phyloP scores from a whole-genome alignment of 2,797 vertebrate genomes.

The Rhadinocentrus ornatus region DNA sequence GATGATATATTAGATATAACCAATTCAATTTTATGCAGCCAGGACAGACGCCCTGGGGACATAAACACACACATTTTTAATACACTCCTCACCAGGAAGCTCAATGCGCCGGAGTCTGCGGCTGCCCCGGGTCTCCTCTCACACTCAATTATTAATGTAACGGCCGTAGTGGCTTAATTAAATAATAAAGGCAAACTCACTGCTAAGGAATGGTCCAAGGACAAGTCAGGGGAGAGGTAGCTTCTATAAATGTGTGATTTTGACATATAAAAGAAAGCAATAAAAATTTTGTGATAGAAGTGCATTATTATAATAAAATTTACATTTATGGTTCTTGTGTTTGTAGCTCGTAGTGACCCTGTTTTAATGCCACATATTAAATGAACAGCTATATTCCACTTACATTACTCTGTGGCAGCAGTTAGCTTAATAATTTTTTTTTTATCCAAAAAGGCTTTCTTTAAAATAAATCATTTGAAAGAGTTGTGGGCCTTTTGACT shows the following conservation, averaged over 20 bases:
- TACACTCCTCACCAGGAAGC: slow-evolving; percentile 86
- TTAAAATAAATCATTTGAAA: slow-evolving; percentile 60
- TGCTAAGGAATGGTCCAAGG: slow-evolving; percentile 84
- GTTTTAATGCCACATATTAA: neutral
- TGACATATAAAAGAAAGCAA: slow-evolving; percentile 51
- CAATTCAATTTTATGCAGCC: slow-evolving; percentile 88
- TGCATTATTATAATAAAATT: slow-evolving; percentile 30
- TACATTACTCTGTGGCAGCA: slow-evolving; percentile 21
- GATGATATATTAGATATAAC: slow-evolving; percentile 89
- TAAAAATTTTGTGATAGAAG: slow-evolving; percentile 43
- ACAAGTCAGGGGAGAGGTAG: slow-evolving; percentile 65
- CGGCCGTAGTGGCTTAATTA: slow-evolving; percentile 85
- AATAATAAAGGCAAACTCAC: slow-evolving; percentile 85
- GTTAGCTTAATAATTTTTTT: slow-evolving; percentile 8
- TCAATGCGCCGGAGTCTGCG: slow-evolving; percentile 77
- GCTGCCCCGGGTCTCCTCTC: slow-evolving; percentile 82
- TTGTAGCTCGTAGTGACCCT: neutral
- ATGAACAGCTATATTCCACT: neutral
- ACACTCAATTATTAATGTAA: slow-evolving; percentile 89
- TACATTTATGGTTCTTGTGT: slow-evolving; percentile 21
- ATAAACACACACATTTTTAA: slow-evolving; percentile 89
- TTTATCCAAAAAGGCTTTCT: slow-evolving; percentile 26
- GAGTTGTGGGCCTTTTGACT: slow-evolving; percentile 67
- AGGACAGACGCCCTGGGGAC: slow-evolving; percentile 85
- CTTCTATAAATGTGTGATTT: slow-evolving; percentile 54